Evolutionary conservation across 2,888 invertebrate species (phyloP), one percentile per base, ranked within the genome.

Genomic region (Tipula lateralis): DNA sequence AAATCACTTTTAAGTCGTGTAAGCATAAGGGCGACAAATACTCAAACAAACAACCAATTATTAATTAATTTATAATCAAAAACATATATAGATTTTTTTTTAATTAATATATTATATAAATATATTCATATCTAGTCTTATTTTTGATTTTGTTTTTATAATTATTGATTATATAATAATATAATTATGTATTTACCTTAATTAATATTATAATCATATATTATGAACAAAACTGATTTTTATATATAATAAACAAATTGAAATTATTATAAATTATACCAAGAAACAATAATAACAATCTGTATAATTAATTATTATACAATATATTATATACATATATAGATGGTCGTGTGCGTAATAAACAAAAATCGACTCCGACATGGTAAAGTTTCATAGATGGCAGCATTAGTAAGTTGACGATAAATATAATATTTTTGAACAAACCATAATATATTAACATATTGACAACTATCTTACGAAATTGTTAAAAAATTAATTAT

Each of bases 41-140:
- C 16, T 44, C n/a, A 44, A 16, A 4, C 16, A 44, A n/a, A 16
- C 66, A 24, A 66, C 13, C 66, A 66, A 66, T 24, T 24, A 24
- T 66, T 66, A 66, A 66, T 66, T 66, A 66, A 66, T 19, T 66
- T 66, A 66, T 24, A 66, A 66, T 66, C 66, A 66, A 66, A 66
- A 66, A 39, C n/a, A 39, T 39, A 39, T 39, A 39, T 36, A 36
- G 5, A 36, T 13, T 39, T 9, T 24, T 24, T 19, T 24, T 66
- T 24, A 24, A 24, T 24, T 66, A 24, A n/a, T n/a, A n/a, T 3
- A n/a, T n/a, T 66, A 66, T 66, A 24, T 9, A 66, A 7, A 66
- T 66, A 16, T 19, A 66, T 24, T 66, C 66, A 66, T 24, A 66
- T 66, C 66, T 66, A 66, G 66, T 66, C 66, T 66, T 66, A 66